These are phyloP conservation scores for Watsonalla cultraria DNA, from an alignment of 2,888 invertebrate species.

Conservation along the genomic window DNA sequence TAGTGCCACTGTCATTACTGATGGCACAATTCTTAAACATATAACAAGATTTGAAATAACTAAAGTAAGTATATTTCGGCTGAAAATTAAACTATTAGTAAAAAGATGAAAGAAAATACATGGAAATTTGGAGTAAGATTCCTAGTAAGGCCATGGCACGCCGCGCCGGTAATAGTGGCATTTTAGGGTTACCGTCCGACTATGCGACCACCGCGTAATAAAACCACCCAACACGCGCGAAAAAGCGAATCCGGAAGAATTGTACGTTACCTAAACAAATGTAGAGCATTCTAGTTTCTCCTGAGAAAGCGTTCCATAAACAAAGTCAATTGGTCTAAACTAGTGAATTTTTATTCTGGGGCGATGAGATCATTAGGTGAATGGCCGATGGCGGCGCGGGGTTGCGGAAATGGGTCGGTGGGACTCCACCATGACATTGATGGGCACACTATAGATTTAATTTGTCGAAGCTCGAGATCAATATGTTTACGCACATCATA, in stretches of 20 bases:
- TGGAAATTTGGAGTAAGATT: too few species aligned
- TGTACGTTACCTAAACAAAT: slow-evolving; percentile 43
- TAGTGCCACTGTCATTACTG: too few species aligned
- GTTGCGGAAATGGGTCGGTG: slow-evolving; percentile 57
- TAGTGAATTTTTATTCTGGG: slow-evolving; percentile 67
- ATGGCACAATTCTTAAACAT: too few species aligned
- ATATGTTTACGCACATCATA: neutral
- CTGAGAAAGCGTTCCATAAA: slow-evolving; percentile 66
- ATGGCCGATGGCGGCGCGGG: slow-evolving; percentile 50
- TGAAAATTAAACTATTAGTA: too few species aligned
- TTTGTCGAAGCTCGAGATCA: slow-evolving; percentile 1
- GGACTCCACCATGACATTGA: slow-evolving; percentile 65
- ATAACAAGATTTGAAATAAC: too few species aligned
- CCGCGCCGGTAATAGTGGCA: too few species aligned
- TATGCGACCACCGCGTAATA: neutral
- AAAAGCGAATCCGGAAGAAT: slow-evolving; percentile 34
- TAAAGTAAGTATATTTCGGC: too few species aligned
- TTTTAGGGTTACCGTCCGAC: too few species aligned
- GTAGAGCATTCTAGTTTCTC: slow-evolving; percentile 54
- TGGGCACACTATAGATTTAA: slow-evolving; percentile 21
- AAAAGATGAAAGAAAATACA: too few species aligned
- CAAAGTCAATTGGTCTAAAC: slow-evolving; percentile 71
- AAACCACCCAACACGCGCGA: neutral
- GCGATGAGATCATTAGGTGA: slow-evolving; percentile 75
- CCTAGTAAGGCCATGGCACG: too few species aligned